phyloP scores from a whole-genome alignment of 2,888 invertebrate species.

The Drosophila infuscata region DNA sequence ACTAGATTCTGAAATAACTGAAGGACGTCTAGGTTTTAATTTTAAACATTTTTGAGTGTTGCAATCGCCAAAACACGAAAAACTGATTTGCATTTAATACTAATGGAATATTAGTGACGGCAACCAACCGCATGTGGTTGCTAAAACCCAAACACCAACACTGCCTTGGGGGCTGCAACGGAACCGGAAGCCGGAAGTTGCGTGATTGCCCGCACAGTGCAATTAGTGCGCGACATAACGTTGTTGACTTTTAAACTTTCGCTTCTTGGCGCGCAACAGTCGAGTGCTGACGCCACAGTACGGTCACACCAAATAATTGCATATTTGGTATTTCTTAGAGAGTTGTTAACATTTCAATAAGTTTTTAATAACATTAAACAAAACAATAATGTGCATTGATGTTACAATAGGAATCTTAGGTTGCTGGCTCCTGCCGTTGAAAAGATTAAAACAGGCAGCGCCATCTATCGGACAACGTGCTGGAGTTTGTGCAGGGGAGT shows the following conservation, averaged over 20 bases:
- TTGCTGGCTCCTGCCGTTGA: not conserved
- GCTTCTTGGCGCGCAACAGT: conserved; percentile 15
- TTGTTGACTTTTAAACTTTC: conserved; percentile 19
- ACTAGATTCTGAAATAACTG: not conserved
- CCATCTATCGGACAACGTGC: not conserved
- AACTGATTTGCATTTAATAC: conserved; percentile 32
- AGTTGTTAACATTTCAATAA: not conserved
- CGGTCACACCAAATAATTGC: conserved; percentile 13
- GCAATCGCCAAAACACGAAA: conserved; percentile 7
- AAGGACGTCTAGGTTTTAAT: not conserved
- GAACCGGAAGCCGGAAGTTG: conserved; percentile 63
- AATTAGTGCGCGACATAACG: conserved; percentile 29
- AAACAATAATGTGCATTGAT: not conserved
- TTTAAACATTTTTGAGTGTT: not conserved
- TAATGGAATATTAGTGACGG: conserved; percentile 22
- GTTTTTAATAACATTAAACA: not conserved
- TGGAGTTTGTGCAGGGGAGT: not conserved
- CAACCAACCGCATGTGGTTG: conserved; percentile 16
- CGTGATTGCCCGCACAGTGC: conserved; percentile 49
- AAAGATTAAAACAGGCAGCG: not conserved
- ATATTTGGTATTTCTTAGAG: not conserved
- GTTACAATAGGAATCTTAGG: no score
- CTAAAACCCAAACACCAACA: conserved; percentile 26
- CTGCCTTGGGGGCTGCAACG: conserved; percentile 32
- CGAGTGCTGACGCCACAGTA: not conserved